phyloP scores from a whole-genome alignment of 2,113 vertebrate species.

The Progne subis region DNA sequence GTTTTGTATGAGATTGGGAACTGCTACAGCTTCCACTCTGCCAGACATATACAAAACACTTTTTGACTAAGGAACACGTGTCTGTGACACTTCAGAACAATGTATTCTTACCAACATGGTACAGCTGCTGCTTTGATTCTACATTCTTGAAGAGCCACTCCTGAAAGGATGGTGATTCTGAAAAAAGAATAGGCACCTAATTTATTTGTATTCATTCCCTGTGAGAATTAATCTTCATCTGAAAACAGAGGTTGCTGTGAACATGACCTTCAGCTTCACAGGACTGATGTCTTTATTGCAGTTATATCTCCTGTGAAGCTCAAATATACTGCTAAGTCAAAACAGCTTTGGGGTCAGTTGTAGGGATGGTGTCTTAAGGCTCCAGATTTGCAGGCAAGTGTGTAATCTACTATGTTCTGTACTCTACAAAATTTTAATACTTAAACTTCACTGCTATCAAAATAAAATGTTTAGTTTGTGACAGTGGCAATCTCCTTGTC shows the following conservation, averaged over 20 bases:
- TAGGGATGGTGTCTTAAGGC: not conserved
- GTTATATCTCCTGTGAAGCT: not conserved
- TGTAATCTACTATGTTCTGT: not conserved
- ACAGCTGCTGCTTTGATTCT: not conserved
- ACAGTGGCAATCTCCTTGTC: not conserved
- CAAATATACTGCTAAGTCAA: not conserved
- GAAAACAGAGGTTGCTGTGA: not conserved
- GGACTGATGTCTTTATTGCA: not conserved
- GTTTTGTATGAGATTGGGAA: not conserved
- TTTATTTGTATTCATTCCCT: not conserved
- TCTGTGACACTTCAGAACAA: not conserved
- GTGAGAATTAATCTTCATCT: not conserved
- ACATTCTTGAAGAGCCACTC: not conserved
- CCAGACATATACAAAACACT: not conserved
- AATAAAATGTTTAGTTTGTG: not conserved
- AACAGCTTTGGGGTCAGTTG: not conserved
- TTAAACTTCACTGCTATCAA: too few relatives aligned
- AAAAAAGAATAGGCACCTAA: not conserved
- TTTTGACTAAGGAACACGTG: accelerated
- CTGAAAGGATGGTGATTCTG: not conserved
- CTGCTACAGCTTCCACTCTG: not conserved
- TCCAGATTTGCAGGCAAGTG: not conserved
- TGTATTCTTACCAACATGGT: not conserved
- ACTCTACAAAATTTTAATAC: not conserved
- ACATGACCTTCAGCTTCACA: not conserved